Evolutionary conservation across 2,888 invertebrate genomes (phyloP).

Genomic region (Phengaris alcon): DNA sequence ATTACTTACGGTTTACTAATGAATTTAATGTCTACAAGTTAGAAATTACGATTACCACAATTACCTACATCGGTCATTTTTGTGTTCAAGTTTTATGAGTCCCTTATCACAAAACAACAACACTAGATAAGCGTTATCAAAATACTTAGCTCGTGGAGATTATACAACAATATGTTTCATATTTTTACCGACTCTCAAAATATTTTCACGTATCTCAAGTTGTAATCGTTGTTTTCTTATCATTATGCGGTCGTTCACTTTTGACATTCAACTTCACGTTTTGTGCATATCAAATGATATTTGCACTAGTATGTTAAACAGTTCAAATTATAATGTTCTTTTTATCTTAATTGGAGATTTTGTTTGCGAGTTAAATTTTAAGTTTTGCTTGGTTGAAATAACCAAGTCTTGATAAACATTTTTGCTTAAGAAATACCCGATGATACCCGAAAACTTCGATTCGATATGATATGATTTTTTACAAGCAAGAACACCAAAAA

Average conservation of each 20-base stretch:
- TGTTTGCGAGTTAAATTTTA: neutral
- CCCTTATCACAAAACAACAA: constrained; percentile 7
- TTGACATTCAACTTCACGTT: constrained; percentile 60
- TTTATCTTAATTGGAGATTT: too few species aligned
- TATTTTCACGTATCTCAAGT: constrained; percentile 14
- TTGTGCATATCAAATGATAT: constrained; percentile 4
- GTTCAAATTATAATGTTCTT: neutral
- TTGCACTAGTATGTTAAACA: constrained; percentile 1
- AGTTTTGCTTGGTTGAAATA: too few species aligned
- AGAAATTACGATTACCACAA: neutral
- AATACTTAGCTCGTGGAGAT: constrained; percentile 1
- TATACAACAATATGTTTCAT: constrained; percentile 6
- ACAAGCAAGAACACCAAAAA: neutral
- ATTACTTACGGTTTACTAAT: neutral
- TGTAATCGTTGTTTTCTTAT: constrained; percentile 46
- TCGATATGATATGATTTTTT: neutral
- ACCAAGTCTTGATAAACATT: neutral
- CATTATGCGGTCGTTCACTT: constrained; percentile 70
- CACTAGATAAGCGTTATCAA: constrained; percentile 9
- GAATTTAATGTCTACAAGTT: neutral
- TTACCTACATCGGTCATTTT: neutral
- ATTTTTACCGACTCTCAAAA: constrained; percentile 12
- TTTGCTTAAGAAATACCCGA: neutral
- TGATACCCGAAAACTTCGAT: too few species aligned
- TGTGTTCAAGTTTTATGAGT: neutral